Conservation (phyloP, 2,113 vertebrate genomes). For the Python bivittatus region DNA sequence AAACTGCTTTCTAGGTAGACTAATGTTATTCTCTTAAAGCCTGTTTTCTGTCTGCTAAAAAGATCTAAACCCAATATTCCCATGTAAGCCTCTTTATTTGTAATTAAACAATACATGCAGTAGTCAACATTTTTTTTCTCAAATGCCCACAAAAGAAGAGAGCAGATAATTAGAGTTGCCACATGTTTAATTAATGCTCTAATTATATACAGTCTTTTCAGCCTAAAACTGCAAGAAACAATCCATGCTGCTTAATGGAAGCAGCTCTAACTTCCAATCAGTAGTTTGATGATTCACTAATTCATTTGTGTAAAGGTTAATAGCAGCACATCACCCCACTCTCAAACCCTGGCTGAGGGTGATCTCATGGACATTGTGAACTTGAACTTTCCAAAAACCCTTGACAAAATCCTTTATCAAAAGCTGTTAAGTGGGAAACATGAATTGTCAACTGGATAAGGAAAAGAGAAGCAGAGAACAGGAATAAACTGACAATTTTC, state of each 20-base stretch:
- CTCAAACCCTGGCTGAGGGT: conserved; percentile 26
- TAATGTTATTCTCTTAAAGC: conserved; percentile 27
- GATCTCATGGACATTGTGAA: background rate
- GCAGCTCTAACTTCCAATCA: conserved; percentile 46
- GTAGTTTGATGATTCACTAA: conserved; percentile 49
- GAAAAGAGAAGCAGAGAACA: background rate
- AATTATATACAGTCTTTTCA: conserved; percentile 64
- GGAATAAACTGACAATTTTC: background rate
- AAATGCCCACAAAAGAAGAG: conserved; percentile 39
- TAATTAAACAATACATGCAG: conserved; percentile 45
- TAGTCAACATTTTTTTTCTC: conserved; percentile 57
- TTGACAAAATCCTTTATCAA: background rate
- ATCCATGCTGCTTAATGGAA: conserved; percentile 69
- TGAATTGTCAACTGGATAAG: background rate
- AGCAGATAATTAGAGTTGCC: conserved; percentile 66
- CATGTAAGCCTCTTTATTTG: conserved; percentile 54
- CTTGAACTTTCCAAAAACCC: background rate
- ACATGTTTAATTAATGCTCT: conserved; percentile 70
- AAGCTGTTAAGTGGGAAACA: background rate
- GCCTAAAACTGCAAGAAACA: conserved; percentile 59
- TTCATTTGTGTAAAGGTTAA: conserved; percentile 64
- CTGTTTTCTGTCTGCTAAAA: conserved; percentile 45
- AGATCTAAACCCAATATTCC: conserved; percentile 49
- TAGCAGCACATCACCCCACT: conserved; percentile 45
- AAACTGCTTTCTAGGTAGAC: conserved; percentile 13